A percentile compares a stretch with the other conserved stretches of the same genome.
These are phyloP conservation scores for Ctenopoma multispine DNA, from an alignment of 2,797 vertebrate species.

Conservation along the genomic window DNA sequence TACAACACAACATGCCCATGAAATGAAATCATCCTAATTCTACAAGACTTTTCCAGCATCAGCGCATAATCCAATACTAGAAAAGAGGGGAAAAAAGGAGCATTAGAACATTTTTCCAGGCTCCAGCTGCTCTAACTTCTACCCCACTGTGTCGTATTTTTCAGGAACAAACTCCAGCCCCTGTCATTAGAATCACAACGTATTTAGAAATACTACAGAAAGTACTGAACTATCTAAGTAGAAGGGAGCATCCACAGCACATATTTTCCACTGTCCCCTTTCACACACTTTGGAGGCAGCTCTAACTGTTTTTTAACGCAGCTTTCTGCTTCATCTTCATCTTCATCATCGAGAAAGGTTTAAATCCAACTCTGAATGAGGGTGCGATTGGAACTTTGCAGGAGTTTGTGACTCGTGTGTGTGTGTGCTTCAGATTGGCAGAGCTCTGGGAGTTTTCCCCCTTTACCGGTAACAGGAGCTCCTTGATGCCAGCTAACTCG, in stretches of 20 bases:
- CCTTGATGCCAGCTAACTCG: slow-evolving; percentile 68
- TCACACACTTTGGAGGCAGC: slow-evolving; percentile 11
- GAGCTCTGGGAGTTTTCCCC: slow-evolving; percentile 56
- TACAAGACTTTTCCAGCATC: slow-evolving; percentile 50
- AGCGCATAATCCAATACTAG: slow-evolving; percentile 27
- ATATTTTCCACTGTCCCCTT: background rate
- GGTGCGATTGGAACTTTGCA: slow-evolving; percentile 7
- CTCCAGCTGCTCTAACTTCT: slow-evolving; percentile 4
- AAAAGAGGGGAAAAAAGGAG: slow-evolving; percentile 1
- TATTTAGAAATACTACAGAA: background rate
- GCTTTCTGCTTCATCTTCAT: slow-evolving; percentile 17
- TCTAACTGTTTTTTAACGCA: slow-evolving; percentile 23
- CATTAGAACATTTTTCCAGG: slow-evolving; percentile 51
- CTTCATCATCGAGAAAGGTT: slow-evolving; percentile 16
- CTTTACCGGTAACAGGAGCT: slow-evolving; percentile 72
- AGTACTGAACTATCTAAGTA: background rate
- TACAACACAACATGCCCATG: slow-evolving; percentile 33
- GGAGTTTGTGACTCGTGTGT: slow-evolving; percentile 29
- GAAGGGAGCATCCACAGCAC: background rate
- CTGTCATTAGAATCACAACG: slow-evolving; percentile 23
- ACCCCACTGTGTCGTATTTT: slow-evolving; percentile 17
- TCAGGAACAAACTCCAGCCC: background rate
- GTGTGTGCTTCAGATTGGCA: slow-evolving; percentile 52
- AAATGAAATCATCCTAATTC: slow-evolving; percentile 62
- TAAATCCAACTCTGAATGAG: slow-evolving; percentile 30